These are phyloP conservation scores for Oenanthe oenanthe DNA, from an alignment of 2,113 vertebrate species.

Conservation along the genomic window DNA sequence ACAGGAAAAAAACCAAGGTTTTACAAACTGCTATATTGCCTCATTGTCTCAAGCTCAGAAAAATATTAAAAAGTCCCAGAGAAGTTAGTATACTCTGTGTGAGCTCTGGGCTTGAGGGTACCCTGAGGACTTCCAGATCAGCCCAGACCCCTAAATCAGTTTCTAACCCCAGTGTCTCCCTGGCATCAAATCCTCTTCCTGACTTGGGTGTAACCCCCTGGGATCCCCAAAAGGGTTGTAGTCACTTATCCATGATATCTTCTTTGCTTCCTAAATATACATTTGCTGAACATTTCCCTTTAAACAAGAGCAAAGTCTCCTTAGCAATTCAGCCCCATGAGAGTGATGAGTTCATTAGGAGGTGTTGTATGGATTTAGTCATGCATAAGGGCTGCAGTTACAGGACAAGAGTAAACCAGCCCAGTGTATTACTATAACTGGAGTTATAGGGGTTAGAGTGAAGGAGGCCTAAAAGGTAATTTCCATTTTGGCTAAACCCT, in stretches of 20 bases:
- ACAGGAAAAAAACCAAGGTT: background rate
- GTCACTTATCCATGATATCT: background rate
- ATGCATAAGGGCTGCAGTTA: slow-evolving; percentile 30
- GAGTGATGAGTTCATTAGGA: slow-evolving; percentile 68
- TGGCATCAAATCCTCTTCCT: background rate
- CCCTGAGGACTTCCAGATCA: background rate
- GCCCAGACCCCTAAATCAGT: background rate
- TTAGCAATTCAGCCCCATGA: slow-evolving; percentile 47
- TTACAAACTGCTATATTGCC: background rate
- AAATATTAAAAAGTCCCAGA: background rate
- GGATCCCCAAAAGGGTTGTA: background rate
- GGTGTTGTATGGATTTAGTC: slow-evolving; percentile 26
- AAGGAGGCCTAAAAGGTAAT: slow-evolving; percentile 62
- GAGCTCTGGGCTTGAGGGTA: background rate
- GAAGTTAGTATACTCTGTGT: background rate
- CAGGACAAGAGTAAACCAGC: slow-evolving; percentile 34
- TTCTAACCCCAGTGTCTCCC: background rate
- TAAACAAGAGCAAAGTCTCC: background rate
- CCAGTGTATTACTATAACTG: slow-evolving; percentile 53
- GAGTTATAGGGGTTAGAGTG: slow-evolving; percentile 49
- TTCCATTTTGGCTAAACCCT: slow-evolving; percentile 60
- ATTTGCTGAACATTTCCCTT: background rate
- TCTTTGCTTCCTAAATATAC: background rate
- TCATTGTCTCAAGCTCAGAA: background rate
- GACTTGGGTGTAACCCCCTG: background rate